phyloP scores from a whole-genome alignment of 2,113 vertebrate genomes.

The Rhinichthys klamathensis region DNA sequence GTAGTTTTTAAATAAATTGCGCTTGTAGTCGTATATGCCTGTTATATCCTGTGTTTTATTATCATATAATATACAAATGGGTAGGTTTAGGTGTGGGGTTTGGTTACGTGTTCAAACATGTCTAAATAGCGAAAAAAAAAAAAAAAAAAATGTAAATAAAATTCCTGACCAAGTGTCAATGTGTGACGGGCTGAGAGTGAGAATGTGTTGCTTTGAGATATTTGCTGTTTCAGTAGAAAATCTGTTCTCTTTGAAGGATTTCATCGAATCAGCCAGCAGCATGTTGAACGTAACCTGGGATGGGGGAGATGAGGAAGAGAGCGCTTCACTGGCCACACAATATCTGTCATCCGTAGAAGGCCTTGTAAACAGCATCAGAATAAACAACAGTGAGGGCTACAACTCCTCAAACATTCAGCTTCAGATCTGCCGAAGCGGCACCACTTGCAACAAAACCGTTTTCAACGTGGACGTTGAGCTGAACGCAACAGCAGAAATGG shows the following conservation, averaged over 20 bases:
- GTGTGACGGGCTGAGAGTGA: too few relatives aligned
- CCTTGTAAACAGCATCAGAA: slow-evolving; percentile 76
- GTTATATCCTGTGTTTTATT: too few relatives aligned
- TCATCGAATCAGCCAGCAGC: slow-evolving; percentile 74
- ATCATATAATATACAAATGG: too few relatives aligned
- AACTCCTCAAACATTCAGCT: slow-evolving; percentile 62
- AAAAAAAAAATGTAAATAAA: too few relatives aligned
- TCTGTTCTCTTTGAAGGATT: slow-evolving; percentile 73
- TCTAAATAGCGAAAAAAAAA: too few relatives aligned
- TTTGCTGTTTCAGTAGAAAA: not conserved
- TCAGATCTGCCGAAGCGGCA: slow-evolving; percentile 52
- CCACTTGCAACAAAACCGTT: slow-evolving; percentile 52
- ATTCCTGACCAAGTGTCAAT: too few relatives aligned
- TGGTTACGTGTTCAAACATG: too few relatives aligned
- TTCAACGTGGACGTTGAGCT: slow-evolving; percentile 60
- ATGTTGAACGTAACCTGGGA: slow-evolving; percentile 69
- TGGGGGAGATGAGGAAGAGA: rapidly evolving
- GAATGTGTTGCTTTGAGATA: too few relatives aligned
- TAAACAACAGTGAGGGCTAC: slow-evolving; percentile 55
- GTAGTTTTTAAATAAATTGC: too few relatives aligned
- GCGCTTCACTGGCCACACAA: slow-evolving; percentile 61
- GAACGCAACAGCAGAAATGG: slow-evolving; percentile 12
- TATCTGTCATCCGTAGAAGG: slow-evolving; percentile 80
- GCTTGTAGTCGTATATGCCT: too few relatives aligned
- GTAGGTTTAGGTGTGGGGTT: too few relatives aligned